A percentile compares a stretch with the other conserved stretches of the same genome.
Evolutionary conservation across 2,113 vertebrate genomes (phyloP).

Genomic region (Heterotilapia buettikoferi): DNA sequence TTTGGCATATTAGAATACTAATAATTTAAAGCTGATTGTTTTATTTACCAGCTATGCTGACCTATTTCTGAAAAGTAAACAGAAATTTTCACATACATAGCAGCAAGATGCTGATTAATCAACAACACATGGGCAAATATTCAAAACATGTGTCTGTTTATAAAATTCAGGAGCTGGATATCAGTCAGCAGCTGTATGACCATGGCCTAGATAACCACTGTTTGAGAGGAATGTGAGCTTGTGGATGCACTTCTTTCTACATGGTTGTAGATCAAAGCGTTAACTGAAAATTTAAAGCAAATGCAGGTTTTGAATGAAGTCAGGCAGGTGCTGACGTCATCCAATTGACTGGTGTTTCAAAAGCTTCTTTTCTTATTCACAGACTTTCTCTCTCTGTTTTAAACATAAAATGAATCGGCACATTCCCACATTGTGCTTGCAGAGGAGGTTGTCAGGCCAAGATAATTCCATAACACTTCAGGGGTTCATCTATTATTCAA

Average conservation of each 20-base stretch:
- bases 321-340: background rate
- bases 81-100: background rate
- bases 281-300: background rate
- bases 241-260: background rate
- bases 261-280: background rate
- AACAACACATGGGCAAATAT: background rate
- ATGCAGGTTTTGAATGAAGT: background rate
- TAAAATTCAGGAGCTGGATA: background rate
- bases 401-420: background rate
- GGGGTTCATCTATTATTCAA: constrained; percentile 52
- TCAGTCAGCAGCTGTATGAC: background rate
- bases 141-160: constrained; percentile 4
- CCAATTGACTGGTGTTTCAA: background rate
- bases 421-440: constrained; percentile 8
- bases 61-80: background rate
- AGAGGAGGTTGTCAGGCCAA: constrained; percentile 14
- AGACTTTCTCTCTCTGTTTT: background rate
- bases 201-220: background rate
- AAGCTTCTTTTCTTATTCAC: background rate
- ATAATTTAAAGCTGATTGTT: background rate
- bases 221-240: background rate
- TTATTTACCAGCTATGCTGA: background rate
- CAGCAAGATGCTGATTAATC: background rate
- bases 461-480: constrained; percentile 26
- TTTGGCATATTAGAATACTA: too few species aligned